Conservation (phyloP, 2,888 invertebrate species). For the Papilio demoleus region DNA sequence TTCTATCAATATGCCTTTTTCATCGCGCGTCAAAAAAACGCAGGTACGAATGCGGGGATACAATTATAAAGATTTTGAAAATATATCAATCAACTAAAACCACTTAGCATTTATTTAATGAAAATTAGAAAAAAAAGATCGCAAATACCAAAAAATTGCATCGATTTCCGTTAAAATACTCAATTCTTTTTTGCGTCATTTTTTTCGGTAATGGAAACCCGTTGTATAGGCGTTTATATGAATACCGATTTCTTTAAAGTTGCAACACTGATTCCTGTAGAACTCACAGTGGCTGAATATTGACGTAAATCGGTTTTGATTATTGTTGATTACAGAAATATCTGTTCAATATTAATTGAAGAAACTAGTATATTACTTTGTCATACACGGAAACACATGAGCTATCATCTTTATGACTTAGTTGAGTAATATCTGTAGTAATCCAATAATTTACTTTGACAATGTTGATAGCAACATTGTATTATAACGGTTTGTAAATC, state of each 20-base stretch:
- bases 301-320: constrained; percentile 1
- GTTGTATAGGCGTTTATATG: neutral
- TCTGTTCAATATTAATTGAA: neutral
- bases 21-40: no score
- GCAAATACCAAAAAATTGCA: no score
- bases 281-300: neutral
- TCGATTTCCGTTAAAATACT: neutral
- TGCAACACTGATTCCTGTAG: constrained; percentile 7
- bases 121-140: neutral
- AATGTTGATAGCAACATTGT: neutral
- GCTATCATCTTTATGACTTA: neutral
- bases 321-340: neutral
- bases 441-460: neutral
- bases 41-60: no score
- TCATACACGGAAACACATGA: neutral
- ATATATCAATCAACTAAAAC: no score
- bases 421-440: neutral
- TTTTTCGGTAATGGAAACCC: neutral
- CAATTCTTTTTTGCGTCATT: neutral
- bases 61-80: no score
- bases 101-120: neutral
- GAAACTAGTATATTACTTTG: constrained; percentile 16
- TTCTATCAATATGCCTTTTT: no score
- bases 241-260: constrained; percentile 5
- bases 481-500: neutral